phyloP scores from a whole-genome alignment of 2,888 invertebrate genomes.

The Zaprionus lineosus region DNA sequence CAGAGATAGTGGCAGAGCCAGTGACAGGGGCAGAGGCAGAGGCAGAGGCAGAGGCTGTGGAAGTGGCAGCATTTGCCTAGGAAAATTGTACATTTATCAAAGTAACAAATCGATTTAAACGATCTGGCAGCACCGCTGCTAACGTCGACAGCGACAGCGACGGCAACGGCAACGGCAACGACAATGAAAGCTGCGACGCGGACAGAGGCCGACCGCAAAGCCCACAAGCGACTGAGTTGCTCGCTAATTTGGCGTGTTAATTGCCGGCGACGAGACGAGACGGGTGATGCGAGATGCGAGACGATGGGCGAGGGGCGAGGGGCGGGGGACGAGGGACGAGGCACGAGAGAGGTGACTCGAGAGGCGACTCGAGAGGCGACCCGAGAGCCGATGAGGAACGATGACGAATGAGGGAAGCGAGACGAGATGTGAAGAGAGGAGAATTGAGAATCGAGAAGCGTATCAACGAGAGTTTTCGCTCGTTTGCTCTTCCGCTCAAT shows the following conservation, averaged over 20 bases:
- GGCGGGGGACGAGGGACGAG: slow-evolving; percentile 23
- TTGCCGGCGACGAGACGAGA: slow-evolving; percentile 58
- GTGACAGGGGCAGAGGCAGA: not conserved
- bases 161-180: slow-evolving; percentile 9
- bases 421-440: slow-evolving; percentile 19
- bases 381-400: slow-evolving; percentile 6
- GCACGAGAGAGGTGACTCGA: slow-evolving; percentile 13
- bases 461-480: slow-evolving; percentile 5
- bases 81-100: too few relatives aligned
- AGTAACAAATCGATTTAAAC: too few relatives aligned
- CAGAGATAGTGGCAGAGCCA: too few relatives aligned
- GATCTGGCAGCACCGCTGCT: slow-evolving; percentile 23
- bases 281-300: too few relatives aligned
- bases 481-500: not conserved
- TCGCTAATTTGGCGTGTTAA: slow-evolving; percentile 77
- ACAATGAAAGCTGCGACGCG: too few relatives aligned
- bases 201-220: too few relatives aligned
- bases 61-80: too few relatives aligned
- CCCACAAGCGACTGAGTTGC: slow-evolving; percentile 33
- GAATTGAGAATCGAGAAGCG: too few relatives aligned
- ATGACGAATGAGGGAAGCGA: slow-evolving; percentile 8
- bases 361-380: not conserved
- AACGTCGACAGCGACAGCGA: slow-evolving; percentile 8
- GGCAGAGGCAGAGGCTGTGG: not conserved
- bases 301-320: slow-evolving; percentile 26